A percentile compares a stretch with the other conserved stretches of the same genome.
These are phyloP conservation scores for Chrosomus eos DNA, from an alignment of 2,797 vertebrate species.

Conservation along the genomic window DNA sequence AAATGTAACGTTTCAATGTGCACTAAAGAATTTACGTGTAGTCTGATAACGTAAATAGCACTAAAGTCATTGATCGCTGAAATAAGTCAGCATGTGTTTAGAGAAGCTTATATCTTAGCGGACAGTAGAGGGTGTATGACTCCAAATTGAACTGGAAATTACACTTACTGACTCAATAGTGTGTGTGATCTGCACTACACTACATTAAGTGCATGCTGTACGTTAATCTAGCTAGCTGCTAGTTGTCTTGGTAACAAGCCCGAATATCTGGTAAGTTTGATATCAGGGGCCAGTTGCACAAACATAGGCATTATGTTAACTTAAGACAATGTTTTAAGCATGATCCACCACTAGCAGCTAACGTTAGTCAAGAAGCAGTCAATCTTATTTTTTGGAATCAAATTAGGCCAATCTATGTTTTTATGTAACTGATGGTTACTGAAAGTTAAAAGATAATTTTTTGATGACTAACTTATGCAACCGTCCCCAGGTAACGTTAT, in stretches of 20 bases:
- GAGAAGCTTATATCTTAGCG: not conserved
- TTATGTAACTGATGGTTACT: not conserved
- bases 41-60: not conserved
- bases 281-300: not conserved
- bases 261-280: not conserved
- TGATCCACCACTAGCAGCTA: not conserved
- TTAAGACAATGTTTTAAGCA: not conserved
- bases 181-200: not conserved
- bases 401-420: not conserved
- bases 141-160: slow-evolving; percentile 34
- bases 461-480: not conserved
- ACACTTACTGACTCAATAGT: slow-evolving; percentile 4
- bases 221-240: not conserved
- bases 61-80: not conserved
- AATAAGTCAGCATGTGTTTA: not conserved
- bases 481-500: not conserved
- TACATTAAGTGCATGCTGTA: not conserved
- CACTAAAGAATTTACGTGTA: too few relatives aligned
- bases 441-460: not conserved
- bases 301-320: not conserved
- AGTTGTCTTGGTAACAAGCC: not conserved
- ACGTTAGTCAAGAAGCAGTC: too few relatives aligned
- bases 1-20: not conserved
- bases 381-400: not conserved
- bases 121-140: slow-evolving; percentile 49